Evolutionary conservation across 2,113 vertebrate genomes (phyloP), one percentile per base, ranked within the genome.

Genomic region (Arothron firmamentum): DNA sequence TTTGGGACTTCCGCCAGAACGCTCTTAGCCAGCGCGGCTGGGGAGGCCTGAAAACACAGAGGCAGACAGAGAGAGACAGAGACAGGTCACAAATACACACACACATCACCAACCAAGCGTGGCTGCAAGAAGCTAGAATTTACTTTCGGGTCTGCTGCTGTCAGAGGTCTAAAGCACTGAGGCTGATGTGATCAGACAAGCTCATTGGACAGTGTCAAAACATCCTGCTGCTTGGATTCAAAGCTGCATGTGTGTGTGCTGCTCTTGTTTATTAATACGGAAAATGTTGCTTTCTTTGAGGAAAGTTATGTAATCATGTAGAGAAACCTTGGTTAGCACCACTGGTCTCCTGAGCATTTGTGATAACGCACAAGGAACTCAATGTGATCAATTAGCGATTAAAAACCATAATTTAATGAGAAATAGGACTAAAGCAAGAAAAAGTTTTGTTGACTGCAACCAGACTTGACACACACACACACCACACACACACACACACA

Each of bases 1-100:
- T 99, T 98, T 43, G 97, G 97, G 85, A 99, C 96, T 91, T 99
- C 97, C 16, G 97, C 97, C 91, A 99, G 81, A 80, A 99, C 97
- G 4, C 95, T 98, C 87, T 98, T 98, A 52, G 96, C 96, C 75
- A 99, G 92, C 45, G 96, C 96, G 74, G 96, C 95, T 64, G 96
- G 96, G 74, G 97, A 98, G 31, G 96, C 97, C 97, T 99, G 90
- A 17, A 72, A 64, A 75, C 19, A 75, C 20, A 65, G 65, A 79
- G 85, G 88, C 25, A 87, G 43, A 79, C 12, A 71, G 67, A 89
- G 82, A 82, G 70, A 50, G 50, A 78, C 41, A 63, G 60, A 61
- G 67, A 89, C 66, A 82, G 85, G 62, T 55, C 56, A 61, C 28
- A 52, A 59, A 72, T 3, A 71, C 55, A 67, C 42, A 67, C 42